Evolutionary conservation across 2,797 vertebrate genomes (phyloP).

Genomic region (Cossypha heuglini): DNA sequence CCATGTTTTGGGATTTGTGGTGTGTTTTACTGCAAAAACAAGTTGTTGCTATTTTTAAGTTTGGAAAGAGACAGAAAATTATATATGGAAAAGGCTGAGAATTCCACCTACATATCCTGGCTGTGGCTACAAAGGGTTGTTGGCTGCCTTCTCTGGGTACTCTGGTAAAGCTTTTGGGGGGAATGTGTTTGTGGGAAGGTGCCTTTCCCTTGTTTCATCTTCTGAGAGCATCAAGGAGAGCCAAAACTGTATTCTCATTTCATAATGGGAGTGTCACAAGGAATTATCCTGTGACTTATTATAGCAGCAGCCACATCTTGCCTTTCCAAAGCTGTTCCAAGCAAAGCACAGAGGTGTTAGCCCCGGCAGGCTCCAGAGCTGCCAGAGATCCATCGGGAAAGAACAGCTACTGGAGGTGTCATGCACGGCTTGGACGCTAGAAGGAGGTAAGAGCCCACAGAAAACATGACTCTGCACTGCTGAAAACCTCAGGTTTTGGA

Average conservation of each 20-base stretch:
- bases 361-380: not conserved
- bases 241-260: not conserved
- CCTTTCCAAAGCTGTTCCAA: not conserved
- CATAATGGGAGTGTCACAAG: not conserved
- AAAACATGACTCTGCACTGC: rapidly evolving
- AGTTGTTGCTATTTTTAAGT: not conserved
- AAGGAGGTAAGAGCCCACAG: not conserved
- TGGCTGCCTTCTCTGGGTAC: not conserved
- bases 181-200: not conserved
- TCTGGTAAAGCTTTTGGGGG: rapidly evolving
- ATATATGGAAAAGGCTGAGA: not conserved
- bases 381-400: rapidly evolving
- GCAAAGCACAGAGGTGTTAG: not conserved
- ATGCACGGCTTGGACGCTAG: not conserved
- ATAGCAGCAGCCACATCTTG: rapidly evolving
- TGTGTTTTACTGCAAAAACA: not conserved
- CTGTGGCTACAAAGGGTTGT: not conserved
- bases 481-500: rapidly evolving
- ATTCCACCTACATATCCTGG: not conserved
- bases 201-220: not conserved
- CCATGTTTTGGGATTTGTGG: not conserved
- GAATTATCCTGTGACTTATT: not conserved
- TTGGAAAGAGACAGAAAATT: not conserved
- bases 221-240: not conserved
- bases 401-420: not conserved